phyloP scores from a whole-genome alignment of 2,888 invertebrate species.

The Gandaritis pyraliata region DNA sequence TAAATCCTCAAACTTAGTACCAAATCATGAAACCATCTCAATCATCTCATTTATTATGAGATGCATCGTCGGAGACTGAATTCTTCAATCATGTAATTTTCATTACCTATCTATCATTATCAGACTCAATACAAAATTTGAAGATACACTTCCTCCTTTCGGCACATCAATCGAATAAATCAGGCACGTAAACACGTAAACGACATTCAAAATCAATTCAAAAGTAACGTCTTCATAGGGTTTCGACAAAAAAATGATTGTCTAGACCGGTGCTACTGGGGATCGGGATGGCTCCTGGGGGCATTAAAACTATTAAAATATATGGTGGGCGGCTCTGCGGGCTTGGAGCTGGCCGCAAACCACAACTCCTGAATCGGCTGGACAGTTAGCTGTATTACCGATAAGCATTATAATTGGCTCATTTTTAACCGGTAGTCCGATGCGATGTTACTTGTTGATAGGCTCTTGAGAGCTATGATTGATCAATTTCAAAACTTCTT shows the following conservation, averaged over 20 bases:
- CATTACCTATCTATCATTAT: too few species aligned
- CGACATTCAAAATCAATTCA: constrained; percentile 21
- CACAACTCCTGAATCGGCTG: constrained; percentile 76
- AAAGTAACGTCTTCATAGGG: constrained; percentile 41
- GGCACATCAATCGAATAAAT: constrained; percentile 26
- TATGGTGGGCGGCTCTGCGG: constrained; percentile 67
- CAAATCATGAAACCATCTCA: neutral
- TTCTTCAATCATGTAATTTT: constrained; percentile 3
- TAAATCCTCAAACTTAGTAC: neutral
- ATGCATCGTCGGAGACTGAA: neutral
- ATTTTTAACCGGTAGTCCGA: constrained; percentile 43
- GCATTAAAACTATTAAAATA: constrained; percentile 79
- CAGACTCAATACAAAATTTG: constrained; percentile 15
- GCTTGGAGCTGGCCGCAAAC: constrained; percentile 76
- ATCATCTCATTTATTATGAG: neutral
- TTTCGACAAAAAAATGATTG: constrained; percentile 33
- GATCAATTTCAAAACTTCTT: constrained; percentile 13
- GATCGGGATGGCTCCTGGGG: constrained; percentile 52
- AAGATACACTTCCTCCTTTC: constrained; percentile 8
- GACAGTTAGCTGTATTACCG: constrained; percentile 66
- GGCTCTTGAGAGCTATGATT: constrained; percentile 22
- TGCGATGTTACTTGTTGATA: constrained; percentile 31
- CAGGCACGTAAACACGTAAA: constrained; percentile 27
- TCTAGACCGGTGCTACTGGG: constrained; percentile 52
- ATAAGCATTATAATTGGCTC: constrained; percentile 62